Conservation (phyloP, 2,797 vertebrate genomes). For the Neosilurus mollespiculum region DNA sequence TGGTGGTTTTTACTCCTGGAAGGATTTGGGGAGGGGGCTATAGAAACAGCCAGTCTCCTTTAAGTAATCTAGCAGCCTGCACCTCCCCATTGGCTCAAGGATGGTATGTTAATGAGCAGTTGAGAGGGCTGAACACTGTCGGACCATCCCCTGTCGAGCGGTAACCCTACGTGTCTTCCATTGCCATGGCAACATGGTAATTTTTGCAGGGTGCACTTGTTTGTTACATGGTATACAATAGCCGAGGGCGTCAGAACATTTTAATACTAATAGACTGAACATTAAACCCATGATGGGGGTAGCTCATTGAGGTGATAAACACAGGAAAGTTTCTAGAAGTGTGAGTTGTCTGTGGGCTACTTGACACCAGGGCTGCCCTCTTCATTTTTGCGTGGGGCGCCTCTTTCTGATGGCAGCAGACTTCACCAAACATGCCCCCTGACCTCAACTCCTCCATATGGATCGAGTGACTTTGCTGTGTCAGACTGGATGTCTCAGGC, state of each 20-base stretch:
- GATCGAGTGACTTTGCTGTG: conserved; percentile 49
- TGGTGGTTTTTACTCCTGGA: conserved; percentile 60
- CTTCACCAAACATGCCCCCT: conserved; percentile 48
- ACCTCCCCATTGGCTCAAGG: conserved; percentile 72
- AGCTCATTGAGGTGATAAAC: neutral
- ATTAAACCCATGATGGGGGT: neutral
- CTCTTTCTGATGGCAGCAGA: conserved; percentile 27
- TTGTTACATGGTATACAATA: conserved; percentile 53
- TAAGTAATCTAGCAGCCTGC: conserved; percentile 65
- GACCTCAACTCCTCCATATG: conserved; percentile 48
- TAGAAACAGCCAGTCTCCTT: conserved; percentile 72
- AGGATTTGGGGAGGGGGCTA: conserved; percentile 65
- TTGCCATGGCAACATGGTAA: conserved; percentile 74
- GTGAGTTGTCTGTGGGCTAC: neutral
- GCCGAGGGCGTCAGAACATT: neutral
- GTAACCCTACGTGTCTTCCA: conserved; percentile 68
- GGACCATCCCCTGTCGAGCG: conserved; percentile 66
- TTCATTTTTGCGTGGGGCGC: conserved; percentile 33
- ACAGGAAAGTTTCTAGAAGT: neutral
- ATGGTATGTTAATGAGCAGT: conserved; percentile 73
- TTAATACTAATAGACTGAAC: neutral
- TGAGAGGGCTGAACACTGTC: conserved; percentile 66
- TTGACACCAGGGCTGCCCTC: conserved; percentile 21
- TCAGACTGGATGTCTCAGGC: conserved; percentile 36
- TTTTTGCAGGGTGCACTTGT: conserved; percentile 59